Base-by-base conservation (phyloP, 2,888 invertebrate species). In the Hirudinaria manillensis region DNA sequence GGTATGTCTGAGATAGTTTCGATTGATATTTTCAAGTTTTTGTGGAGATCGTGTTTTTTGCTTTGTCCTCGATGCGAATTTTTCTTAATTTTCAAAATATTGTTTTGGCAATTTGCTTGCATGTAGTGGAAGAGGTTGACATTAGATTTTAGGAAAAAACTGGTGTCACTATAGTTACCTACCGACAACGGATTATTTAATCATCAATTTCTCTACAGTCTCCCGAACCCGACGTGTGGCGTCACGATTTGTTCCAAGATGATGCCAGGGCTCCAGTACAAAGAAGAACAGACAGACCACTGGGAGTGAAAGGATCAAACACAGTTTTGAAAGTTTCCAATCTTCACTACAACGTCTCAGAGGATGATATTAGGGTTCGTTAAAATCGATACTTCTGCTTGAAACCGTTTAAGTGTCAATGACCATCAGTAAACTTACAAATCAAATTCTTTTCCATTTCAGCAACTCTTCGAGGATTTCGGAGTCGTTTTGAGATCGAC, bases 391-490 rank as follows among this genome's bases (percentile, higher is more conserved):
- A 61, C 7, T 61, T 61, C n/a, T 29, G 10, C 61, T 61, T 16
- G 29, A 61, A 27, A 61, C 24, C 13, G n/a, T 61, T 53, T 56
- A 61, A n/a, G 13, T 61, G 16, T 45, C 16, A 45, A 10, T 45
- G 16, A 45, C 45, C 13, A 45, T 7, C 16, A 7, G 16, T 7
- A 16, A 45, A 45, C 3, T 10, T 61, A 21, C 1, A 61, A 61
- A 61, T 61, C 13, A n/a, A n/a, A 27, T 24, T 27, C 10, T 16
- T 27, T 61, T 61, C 29, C 24, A 27, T n/a, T 45, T 2, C 45
- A 73, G 73, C 61, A 73, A 61, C 56, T 73, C 34, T 73, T 73
- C 24, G 55, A 32, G 16, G 73, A 73, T n/a, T 65, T 73, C 32
- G 73, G 73, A 16, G 34, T 36, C 29, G 21, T 73, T 24, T 61